Base-by-base conservation (phyloP, 1,140 invertebrate species). In the Nebria ingens region DNA sequence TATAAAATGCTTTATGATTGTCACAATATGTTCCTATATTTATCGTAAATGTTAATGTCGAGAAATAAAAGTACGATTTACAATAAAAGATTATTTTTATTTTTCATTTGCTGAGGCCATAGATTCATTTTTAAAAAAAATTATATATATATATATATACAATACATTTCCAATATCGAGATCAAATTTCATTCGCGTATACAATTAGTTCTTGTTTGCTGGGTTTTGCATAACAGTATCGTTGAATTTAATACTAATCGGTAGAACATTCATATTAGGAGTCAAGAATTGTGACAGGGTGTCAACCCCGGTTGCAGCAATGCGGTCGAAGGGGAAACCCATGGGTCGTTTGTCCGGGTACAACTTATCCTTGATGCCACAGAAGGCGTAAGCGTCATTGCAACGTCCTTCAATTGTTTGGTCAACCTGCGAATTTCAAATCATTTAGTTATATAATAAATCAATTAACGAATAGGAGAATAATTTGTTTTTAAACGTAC, bases 281-380 rank as follows among this genome's bases (percentile, higher is more conserved):
- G 77, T 79, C 6, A 84, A 63, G 73, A 85, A 85, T 62, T 83
- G 75, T 0, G 63, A 53, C 19, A 84, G 61, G 12, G 71, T 75
- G 52, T 70, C 62, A 22, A 74, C 76, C 15, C 71, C 74, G 6
- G 63, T 40, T 40, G 74, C 64, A 1, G 75, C 73, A 57, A 72
- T 62, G 1, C 84, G 75, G 71, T 88, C 85, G 71, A 88, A 87
- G 40, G 85, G 85, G 73, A 76, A 88, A 29, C 85, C 85, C 86
- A 88, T 88, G 6, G 82, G 64, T 45, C 79, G 73, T 2, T 70
- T 71, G 70, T 88, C 85, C 0, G 85, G 85, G 69, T 86, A 88
- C 56, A 77, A 75, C 19, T 77, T 70, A 69, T 87, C 82, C 6
- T 81, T 76, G 53, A 87, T 75, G 9, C 85, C 85, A 62, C 85